phyloP scores from a whole-genome alignment of 2,113 vertebrate species.

The Mustela lutreola region DNA sequence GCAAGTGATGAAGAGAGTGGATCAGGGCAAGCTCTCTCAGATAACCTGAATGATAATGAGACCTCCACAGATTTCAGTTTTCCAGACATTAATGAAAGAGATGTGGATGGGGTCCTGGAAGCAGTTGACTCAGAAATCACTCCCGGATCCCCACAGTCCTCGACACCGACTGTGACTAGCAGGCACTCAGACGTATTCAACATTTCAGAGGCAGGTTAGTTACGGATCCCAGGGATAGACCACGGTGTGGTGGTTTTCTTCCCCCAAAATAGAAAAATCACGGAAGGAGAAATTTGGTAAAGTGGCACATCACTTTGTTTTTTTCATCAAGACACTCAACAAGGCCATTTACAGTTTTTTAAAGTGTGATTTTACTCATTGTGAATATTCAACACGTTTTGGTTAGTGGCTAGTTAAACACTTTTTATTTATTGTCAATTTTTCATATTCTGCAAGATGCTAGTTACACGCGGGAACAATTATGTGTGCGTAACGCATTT shows the following conservation, averaged over 20 bases:
- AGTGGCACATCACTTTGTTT: neutral
- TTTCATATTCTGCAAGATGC: slow-evolving; percentile 10
- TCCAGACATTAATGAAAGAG: slow-evolving; percentile 91
- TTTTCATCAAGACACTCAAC: neutral
- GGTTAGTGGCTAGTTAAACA: neutral
- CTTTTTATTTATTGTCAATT: slow-evolving; percentile 33
- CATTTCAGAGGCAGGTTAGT: slow-evolving; percentile 92
- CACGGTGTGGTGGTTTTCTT: slow-evolving; percentile 77
- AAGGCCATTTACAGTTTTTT: slow-evolving; percentile 39
- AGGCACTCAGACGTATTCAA: slow-evolving; percentile 87
- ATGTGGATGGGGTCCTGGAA: slow-evolving; percentile 90
- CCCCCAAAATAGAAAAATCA: slow-evolving; percentile 64
- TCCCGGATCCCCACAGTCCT: slow-evolving; percentile 87
- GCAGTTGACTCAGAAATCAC: slow-evolving; percentile 92
- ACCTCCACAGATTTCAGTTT: slow-evolving; percentile 98
- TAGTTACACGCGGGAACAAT: neutral
- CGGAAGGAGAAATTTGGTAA: slow-evolving; percentile 54
- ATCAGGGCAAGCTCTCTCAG: slow-evolving; percentile 92
- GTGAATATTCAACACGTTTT: neutral
- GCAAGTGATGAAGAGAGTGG: slow-evolving; percentile 94
- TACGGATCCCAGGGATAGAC: slow-evolving; percentile 77
- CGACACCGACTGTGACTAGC: slow-evolving; percentile 86
- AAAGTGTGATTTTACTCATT: slow-evolving; percentile 23
- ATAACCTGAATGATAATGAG: slow-evolving; percentile 96
- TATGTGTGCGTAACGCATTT: neutral